Conservation (phyloP, 2,113 vertebrate species). For the Nycticebus coucang region DNA sequence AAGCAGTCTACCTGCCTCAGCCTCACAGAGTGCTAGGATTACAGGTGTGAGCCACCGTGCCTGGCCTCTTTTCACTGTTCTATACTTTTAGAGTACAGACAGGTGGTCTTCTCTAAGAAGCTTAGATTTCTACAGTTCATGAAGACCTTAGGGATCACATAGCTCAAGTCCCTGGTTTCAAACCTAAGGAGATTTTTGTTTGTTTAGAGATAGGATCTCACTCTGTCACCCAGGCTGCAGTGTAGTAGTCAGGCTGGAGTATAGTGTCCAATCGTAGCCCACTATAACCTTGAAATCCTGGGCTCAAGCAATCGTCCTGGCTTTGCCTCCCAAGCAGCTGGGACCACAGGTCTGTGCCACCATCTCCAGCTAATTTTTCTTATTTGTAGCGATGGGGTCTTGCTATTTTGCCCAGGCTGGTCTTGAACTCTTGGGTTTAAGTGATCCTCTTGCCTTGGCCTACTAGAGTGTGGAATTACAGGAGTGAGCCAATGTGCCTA, state of each 20-base stretch:
- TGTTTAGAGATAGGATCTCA: not conserved
- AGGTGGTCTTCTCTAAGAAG: not conserved
- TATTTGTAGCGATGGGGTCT: not conserved
- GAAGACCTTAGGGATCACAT: not conserved
- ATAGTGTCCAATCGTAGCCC: not conserved
- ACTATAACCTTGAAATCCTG: not conserved
- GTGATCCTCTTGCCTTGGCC: not conserved
- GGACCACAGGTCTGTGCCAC: not conserved
- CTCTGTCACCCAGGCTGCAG: not conserved
- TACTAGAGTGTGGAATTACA: not conserved
- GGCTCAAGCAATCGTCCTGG: not conserved
- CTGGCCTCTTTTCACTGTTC: too few species aligned
- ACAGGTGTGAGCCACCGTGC: too few species aligned
- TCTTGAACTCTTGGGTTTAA: not conserved
- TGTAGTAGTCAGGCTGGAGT: not conserved
- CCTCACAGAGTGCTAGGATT: too few species aligned
- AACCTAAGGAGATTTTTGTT: not conserved
- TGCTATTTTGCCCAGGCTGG: not conserved
- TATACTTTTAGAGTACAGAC: not conserved
- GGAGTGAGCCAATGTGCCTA: not conserved
- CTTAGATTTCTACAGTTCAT: not conserved
- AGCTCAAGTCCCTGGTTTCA: not conserved
- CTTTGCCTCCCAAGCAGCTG: not conserved
- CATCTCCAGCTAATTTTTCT: not conserved
- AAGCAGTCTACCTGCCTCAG: too few species aligned